Evolutionary conservation across 30 jellyfish, hydroid and myxozoan species (phyloP).

Genomic region (Sanderia malayensis): DNA sequence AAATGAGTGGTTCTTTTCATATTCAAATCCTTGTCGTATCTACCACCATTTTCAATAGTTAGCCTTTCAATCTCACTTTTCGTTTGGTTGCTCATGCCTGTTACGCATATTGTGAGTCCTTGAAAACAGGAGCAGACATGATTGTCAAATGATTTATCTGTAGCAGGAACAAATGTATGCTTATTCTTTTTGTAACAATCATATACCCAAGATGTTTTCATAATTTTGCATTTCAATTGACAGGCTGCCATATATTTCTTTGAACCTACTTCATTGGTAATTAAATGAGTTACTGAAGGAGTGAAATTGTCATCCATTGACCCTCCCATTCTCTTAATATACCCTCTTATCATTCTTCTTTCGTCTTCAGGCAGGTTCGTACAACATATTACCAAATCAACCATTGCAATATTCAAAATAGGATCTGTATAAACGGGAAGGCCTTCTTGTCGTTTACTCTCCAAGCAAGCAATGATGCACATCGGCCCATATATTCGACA

Average conservation of each 20-base stretch:
- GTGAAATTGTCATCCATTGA: slow-evolving; percentile 69
- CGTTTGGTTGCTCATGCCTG: slow-evolving; percentile 63
- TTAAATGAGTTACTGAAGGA: slow-evolving; percentile 82
- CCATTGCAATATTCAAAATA: slow-evolving; percentile 68
- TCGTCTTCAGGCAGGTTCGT: slow-evolving; percentile 72
- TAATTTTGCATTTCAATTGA: slow-evolving; percentile 47
- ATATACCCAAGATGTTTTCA: slow-evolving; percentile 82
- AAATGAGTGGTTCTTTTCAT: slow-evolving; percentile 96
- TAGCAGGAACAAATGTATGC: slow-evolving; percentile 37
- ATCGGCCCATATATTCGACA: slow-evolving; percentile 81
- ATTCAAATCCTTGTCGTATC: slow-evolving; percentile 85
- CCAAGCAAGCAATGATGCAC: slow-evolving; percentile 66
- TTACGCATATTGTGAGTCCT: slow-evolving; percentile 95
- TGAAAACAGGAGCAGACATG: slow-evolving; percentile 67
- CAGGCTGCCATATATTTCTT: slow-evolving; percentile 86
- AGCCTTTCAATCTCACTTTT: slow-evolving; percentile 60
- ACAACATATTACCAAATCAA: slow-evolving; percentile 83
- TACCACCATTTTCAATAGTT: slow-evolving; percentile 80
- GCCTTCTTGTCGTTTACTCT: slow-evolving; percentile 44
- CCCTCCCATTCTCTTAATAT: slow-evolving; percentile 87
- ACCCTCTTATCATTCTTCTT: slow-evolving; percentile 43
- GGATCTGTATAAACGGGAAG: slow-evolving; percentile 67
- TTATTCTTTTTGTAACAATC: slow-evolving; percentile 63
- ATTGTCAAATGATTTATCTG: slow-evolving; percentile 9
- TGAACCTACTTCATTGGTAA: slow-evolving; percentile 98